These are phyloP conservation scores for Melolontha melolontha DNA, from an alignment of 2,888 invertebrate species.

Conservation along the genomic window DNA sequence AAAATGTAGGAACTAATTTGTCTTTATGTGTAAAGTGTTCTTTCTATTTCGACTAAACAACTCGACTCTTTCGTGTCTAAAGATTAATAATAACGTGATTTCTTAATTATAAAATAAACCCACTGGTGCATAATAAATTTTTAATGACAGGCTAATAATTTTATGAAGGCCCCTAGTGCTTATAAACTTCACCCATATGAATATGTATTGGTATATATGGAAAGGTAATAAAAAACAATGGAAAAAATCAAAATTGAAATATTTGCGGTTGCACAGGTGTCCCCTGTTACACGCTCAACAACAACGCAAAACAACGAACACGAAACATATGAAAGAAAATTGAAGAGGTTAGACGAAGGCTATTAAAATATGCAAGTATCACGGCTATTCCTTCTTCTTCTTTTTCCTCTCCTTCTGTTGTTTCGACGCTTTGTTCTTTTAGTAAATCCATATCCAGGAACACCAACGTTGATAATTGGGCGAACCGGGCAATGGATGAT, in stretches of 20 bases:
- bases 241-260: conserved; percentile 46
- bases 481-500: conserved; percentile 46
- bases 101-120: conserved; percentile 44
- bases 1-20: no score
- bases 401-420: conserved; percentile 5
- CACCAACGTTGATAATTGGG: conserved; percentile 60
- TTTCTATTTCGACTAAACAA: no score
- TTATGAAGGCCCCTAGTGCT: neutral
- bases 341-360: conserved; percentile 18
- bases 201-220: conserved; percentile 2
- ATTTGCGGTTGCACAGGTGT: conserved; percentile 48
- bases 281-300: conserved; percentile 11
- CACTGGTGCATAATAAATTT: conserved; percentile 33
- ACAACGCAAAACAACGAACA: conserved; percentile 2
- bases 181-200: neutral
- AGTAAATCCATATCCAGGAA: conserved; percentile 46
- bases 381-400: neutral
- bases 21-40: no score
- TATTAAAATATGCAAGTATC: conserved; percentile 34
- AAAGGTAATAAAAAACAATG: conserved; percentile 20
- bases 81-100: conserved; percentile 42
- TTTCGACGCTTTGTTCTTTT: conserved; percentile 21
- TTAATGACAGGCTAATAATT: conserved; percentile 14
- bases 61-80: conserved; percentile 9
- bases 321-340: conserved; percentile 5